phyloP scores from a whole-genome alignment of 2,888 invertebrate genomes.

The Alloplasta piceator region DNA sequence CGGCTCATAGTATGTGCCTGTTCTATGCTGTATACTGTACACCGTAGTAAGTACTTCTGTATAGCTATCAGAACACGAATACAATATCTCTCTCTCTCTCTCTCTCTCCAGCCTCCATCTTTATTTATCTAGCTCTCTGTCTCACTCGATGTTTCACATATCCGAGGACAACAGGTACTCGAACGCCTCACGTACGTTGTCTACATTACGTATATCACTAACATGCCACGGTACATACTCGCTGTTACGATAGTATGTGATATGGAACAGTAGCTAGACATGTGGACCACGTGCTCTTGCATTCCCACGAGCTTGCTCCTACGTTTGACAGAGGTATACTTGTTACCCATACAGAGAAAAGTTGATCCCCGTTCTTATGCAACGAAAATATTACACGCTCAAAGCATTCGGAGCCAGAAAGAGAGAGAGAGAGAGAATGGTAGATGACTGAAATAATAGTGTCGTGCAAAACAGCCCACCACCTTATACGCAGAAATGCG shows the following conservation, averaged over 20 bases:
- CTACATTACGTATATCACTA: constrained; percentile 45
- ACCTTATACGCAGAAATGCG: constrained; percentile 9
- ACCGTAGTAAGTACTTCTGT: constrained; percentile 39
- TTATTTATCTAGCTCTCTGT: constrained; percentile 13
- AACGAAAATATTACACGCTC: constrained; percentile 27
- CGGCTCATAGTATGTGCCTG: constrained; percentile 10
- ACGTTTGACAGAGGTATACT: constrained; percentile 6
- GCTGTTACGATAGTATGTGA: constrained; percentile 38
- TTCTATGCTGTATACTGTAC: constrained; percentile 1
- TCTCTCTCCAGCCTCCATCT: constrained; percentile 20
- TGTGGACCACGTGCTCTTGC: constrained; percentile 46
- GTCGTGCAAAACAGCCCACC: neutral
- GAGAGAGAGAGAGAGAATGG: neutral
- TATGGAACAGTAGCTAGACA: constrained; percentile 46
- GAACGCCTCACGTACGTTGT: constrained; percentile 48
- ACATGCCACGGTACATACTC: constrained; percentile 16
- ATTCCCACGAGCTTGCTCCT: constrained; percentile 54
- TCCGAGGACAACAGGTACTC: constrained; percentile 54
- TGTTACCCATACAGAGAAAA: neutral
- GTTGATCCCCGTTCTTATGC: constrained; percentile 43
- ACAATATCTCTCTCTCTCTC: constrained; percentile 48
- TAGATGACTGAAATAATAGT: neutral
- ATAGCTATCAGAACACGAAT: constrained; percentile 55
- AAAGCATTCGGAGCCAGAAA: neutral
- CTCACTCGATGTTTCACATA: constrained; percentile 8